Base-by-base conservation (phyloP, 2,113 vertebrate genomes). In the Protomyctophum bolini region DNA sequence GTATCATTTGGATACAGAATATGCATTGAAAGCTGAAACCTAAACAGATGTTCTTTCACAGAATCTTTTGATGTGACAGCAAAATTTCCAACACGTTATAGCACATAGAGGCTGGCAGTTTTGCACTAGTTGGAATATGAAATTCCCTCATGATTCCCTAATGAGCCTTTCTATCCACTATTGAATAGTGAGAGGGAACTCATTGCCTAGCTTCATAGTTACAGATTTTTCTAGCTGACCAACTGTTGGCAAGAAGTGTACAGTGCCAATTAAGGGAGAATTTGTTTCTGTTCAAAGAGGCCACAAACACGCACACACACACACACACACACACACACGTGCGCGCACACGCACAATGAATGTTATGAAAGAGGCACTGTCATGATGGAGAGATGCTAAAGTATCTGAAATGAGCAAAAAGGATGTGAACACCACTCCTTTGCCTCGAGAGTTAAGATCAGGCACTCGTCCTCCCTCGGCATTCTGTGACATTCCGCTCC, bases 241-340 rank as follows among this genome's bases (percentile, higher is more conserved):
- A 80, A 83, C 87, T 87, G 83, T 87, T 91, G 85, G 85, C 87
- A 87, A 88, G 83, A 84, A 75, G 85, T 45, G 75, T 50, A 8
- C 78, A 8, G 74, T 83, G 86, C 84, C 89, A 91, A 90, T 92
- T 90, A 90, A 75, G 81, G 65, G 82, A 82, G 87, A 89, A 88
- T 83, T 84, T 82, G 72, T 88, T 82, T 81, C 83, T 87, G 76
- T 79, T 75, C 66, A 83, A 83, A 83, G 72, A 61, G 55, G 15
- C 14, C 41, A 10, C 58, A 11, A 1, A 10, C 8, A 60, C 59
- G 14, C 15, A 51, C 54, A 66, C 73, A 60, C 70, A 71, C 75
- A 60, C 77, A 73, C 77, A 75, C 68, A 73, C 49, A 52, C 12
- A 58, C 55, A 59, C 28, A 58, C 54, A 68, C n/a, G 15, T 8